Conservation (phyloP, 2,113 vertebrate genomes). For the Paraplagusia blochii region DNA sequence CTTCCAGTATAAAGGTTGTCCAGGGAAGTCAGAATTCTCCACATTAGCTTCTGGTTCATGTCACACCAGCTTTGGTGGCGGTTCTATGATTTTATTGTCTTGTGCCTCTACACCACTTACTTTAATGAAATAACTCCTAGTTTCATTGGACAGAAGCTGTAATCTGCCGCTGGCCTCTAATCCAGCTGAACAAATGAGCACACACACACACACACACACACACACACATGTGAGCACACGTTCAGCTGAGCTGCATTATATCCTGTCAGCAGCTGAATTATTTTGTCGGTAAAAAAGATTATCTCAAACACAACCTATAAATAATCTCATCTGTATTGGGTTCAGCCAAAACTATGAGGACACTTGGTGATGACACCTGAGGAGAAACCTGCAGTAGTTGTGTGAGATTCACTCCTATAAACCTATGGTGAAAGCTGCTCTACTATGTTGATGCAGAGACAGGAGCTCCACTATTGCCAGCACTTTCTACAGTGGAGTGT, state of each 20-base stretch:
- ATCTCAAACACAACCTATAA: constrained; percentile 26
- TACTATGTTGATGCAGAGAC: too few species aligned
- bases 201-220: constrained; percentile 28
- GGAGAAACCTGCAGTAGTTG: not conserved
- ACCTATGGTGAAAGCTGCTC: too few species aligned
- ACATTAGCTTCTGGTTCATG: not conserved
- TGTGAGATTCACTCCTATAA: not conserved
- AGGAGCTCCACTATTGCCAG: too few species aligned
- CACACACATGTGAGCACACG: constrained; percentile 14
- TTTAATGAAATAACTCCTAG: constrained; percentile 49
- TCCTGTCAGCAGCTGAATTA: constrained; percentile 44
- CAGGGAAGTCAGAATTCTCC: too few species aligned
- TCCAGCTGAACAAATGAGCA: constrained; percentile 48
- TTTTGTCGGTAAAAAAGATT: constrained; percentile 52
- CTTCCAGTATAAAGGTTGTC: too few species aligned
- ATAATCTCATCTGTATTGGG: not conserved
- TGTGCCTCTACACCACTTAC: constrained; percentile 34
- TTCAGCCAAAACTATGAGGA: not conserved
- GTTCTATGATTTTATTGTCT: constrained; percentile 16
- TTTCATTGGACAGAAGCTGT: constrained; percentile 45
- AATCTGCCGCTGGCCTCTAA: constrained; percentile 49
- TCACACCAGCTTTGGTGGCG: too few species aligned
- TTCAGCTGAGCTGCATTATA: constrained; percentile 20
- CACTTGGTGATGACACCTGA: not conserved
- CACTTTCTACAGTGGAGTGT: too few species aligned